phyloP scores from a whole-genome alignment of 2,888 invertebrate species.

The Ennomos erosarius region DNA sequence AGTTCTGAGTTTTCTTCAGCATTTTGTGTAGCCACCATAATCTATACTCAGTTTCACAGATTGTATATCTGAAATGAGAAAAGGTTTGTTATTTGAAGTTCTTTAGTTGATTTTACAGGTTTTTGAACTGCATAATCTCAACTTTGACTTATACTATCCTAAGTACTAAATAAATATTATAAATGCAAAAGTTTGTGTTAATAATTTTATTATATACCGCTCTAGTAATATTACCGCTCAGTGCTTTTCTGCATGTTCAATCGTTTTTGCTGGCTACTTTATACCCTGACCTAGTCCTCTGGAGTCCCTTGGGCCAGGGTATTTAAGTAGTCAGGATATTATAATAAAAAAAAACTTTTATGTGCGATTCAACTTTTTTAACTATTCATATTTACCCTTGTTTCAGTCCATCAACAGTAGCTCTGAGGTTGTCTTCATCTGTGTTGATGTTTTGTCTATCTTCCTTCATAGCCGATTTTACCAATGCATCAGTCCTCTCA shows the following conservation, averaged over 20 bases:
- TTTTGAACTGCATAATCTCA: no score
- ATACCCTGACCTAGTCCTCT: no score
- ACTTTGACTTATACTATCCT: no score
- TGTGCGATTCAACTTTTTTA: no score
- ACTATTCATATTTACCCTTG: slow-evolving; percentile 86
- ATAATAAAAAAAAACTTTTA: no score
- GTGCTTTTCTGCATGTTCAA: no score
- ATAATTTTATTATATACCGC: no score
- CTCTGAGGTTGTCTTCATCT: slow-evolving; percentile 92
- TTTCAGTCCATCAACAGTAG: slow-evolving; percentile 93
- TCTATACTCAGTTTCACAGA: slow-evolving; percentile 96
- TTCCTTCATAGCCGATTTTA: slow-evolving; percentile 94
- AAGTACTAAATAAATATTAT: slow-evolving; percentile 13
- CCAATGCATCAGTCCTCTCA: slow-evolving; percentile 94
- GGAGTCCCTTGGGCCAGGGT: no score
- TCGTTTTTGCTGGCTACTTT: no score
- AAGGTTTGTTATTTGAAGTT: no score
- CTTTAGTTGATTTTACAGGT: no score
- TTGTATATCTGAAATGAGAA: slow-evolving; percentile 89
- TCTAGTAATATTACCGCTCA: not conserved
- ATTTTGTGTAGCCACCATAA: slow-evolving; percentile 97
- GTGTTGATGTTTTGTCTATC: slow-evolving; percentile 96
- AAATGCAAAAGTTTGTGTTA: slow-evolving; percentile 3
- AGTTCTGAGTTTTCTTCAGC: slow-evolving; percentile 95
- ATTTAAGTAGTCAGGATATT: no score